Evolutionary conservation across 2,888 invertebrate genomes (phyloP).

Genomic region (Drosophila dives): DNA sequence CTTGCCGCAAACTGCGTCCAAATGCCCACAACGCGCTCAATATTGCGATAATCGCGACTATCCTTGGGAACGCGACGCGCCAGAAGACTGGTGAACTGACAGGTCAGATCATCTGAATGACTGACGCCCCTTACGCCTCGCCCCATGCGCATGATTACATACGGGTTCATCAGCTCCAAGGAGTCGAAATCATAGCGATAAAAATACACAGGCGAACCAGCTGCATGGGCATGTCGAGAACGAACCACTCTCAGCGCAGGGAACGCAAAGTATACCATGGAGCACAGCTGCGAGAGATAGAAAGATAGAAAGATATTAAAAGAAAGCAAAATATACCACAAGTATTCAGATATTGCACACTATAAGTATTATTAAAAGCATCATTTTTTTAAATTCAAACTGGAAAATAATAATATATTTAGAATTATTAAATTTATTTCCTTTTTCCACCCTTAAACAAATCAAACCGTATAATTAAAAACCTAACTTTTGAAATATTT

Average conservation of each 20-base stretch:
- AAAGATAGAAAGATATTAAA: neutral
- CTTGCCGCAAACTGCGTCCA: slow-evolving; percentile 82
- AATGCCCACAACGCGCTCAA: slow-evolving; percentile 80
- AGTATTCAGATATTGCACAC: neutral
- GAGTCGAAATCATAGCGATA: slow-evolving; percentile 84
- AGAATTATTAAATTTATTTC: neutral
- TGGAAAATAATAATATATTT: neutral
- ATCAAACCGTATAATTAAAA: neutral
- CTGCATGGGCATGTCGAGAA: slow-evolving; percentile 75
- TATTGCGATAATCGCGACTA: slow-evolving; percentile 80
- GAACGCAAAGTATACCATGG: slow-evolving; percentile 61
- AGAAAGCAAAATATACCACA: neutral
- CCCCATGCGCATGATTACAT: slow-evolving; percentile 79
- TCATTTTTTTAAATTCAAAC: neutral
- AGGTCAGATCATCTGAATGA: slow-evolving; percentile 83
- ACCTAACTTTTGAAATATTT: neutral
- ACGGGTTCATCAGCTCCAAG: slow-evolving; percentile 77
- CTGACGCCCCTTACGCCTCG: slow-evolving; percentile 81
- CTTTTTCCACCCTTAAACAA: neutral
- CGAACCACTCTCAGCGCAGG: slow-evolving; percentile 78
- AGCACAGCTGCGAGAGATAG: slow-evolving; percentile 69
- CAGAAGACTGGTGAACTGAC: slow-evolving; percentile 76
- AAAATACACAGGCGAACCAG: slow-evolving; percentile 80
- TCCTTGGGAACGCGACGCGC: slow-evolving; percentile 72
- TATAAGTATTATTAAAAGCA: neutral